phyloP scores from a whole-genome alignment of 2,888 invertebrate species.

The Agrenia bidenticulata region DNA sequence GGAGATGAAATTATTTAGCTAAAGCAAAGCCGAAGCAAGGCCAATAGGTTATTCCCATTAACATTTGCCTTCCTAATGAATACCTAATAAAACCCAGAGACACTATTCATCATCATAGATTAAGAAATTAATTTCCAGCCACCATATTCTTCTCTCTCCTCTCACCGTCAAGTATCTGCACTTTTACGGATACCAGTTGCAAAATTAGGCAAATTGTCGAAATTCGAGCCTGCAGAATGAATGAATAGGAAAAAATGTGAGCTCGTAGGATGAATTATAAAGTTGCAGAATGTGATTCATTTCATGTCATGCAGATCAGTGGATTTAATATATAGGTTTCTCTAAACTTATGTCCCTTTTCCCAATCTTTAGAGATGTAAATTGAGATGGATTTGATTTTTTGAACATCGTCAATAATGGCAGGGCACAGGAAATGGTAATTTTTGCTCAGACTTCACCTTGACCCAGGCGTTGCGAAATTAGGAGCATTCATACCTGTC shows the following conservation, averaged over 20 bases:
- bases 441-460: too few relatives aligned
- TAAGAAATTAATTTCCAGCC: constrained; percentile 3
- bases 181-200: not conserved
- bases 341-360: too few relatives aligned
- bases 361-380: too few relatives aligned
- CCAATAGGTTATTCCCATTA: constrained; percentile 41
- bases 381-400: too few relatives aligned
- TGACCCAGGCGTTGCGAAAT: too few relatives aligned
- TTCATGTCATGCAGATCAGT: not conserved
- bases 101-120: constrained; percentile 16
- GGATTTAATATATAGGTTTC: not conserved
- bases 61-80: constrained; percentile 25
- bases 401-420: too few relatives aligned
- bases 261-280: not conserved
- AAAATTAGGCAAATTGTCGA: not conserved
- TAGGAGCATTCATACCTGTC: too few relatives aligned
- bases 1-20: constrained; percentile 1
- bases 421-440: too few relatives aligned
- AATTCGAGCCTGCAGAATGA: not conserved
- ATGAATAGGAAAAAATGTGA: not conserved
- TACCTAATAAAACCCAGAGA: constrained; percentile 15
- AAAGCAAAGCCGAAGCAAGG: constrained; percentile 26
- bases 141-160: too few relatives aligned
- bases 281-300: constrained; percentile 3
- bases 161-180: too few relatives aligned